phyloP scores from a whole-genome alignment of 2,888 invertebrate genomes.

The Eupithecia subfuscata region DNA sequence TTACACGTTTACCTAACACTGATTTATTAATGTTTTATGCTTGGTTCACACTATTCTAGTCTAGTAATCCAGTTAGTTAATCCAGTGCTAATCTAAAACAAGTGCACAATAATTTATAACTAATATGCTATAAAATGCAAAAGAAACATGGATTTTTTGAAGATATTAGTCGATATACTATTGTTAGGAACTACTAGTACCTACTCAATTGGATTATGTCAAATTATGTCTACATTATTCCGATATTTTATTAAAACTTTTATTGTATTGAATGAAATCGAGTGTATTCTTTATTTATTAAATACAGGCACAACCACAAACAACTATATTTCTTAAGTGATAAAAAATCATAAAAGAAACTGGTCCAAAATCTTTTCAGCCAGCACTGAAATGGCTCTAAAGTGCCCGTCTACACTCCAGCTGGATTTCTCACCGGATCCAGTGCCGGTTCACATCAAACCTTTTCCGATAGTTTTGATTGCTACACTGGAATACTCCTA shows the following conservation, averaged over 20 bases:
- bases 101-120: background rate
- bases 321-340: no score
- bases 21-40: slow-evolving; percentile 27
- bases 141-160: background rate
- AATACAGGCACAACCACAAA: no score
- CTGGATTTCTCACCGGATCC: background rate
- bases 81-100: background rate
- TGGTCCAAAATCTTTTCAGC: background rate
- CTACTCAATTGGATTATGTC: background rate
- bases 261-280: no score
- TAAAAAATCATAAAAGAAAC: background rate
- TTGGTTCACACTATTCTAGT: background rate
- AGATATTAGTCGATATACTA: background rate
- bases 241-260: background rate
- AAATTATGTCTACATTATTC: background rate
- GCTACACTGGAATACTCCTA: background rate
- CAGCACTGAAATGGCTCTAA: background rate
- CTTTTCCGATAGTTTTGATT: background rate
- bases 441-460: background rate
- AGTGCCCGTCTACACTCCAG: background rate
- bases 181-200: background rate
- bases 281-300: no score
- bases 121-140: background rate
- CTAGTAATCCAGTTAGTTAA: background rate
- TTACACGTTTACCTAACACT: slow-evolving; percentile 34